A percentile compares a stretch with the other conserved stretches of the same genome.
Conservation (phyloP, 2,797 vertebrate genomes). For the Phrynocephalus vlangalii region DNA sequence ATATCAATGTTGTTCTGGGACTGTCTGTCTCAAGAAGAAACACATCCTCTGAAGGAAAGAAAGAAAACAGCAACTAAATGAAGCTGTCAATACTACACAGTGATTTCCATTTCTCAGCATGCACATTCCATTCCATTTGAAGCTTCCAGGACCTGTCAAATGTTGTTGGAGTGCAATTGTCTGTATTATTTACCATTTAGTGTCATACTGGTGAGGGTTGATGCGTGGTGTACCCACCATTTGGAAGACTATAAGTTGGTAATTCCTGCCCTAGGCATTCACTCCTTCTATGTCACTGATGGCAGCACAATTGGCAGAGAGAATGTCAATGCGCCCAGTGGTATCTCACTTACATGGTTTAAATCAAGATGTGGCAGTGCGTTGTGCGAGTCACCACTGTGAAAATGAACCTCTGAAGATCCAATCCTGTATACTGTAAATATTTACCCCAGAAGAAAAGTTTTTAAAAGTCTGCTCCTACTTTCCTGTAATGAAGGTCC, state of each 20-base stretch:
- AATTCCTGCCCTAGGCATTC: too few species aligned
- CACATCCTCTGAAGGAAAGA: slow-evolving; percentile 86
- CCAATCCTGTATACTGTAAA: background rate
- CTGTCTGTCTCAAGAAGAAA: slow-evolving; percentile 95
- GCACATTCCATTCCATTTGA: slow-evolving; percentile 3
- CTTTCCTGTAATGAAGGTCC: background rate
- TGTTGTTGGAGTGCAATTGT: too few species aligned
- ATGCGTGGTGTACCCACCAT: too few species aligned
- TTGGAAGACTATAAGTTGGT: too few species aligned
- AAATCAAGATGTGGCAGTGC: background rate
- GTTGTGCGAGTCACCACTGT: background rate
- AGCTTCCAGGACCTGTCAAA: background rate
- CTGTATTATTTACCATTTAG: too few species aligned
- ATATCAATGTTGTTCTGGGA: slow-evolving; percentile 90
- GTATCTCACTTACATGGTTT: background rate
- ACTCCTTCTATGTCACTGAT: too few species aligned
- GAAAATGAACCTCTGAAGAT: background rate
- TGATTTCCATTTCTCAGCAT: slow-evolving; percentile 23
- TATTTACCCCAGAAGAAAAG: background rate
- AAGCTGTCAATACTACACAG: background rate
- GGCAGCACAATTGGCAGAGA: background rate
- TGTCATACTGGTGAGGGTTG: too few species aligned
- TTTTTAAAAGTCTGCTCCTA: too few species aligned
- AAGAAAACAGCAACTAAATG: slow-evolving; percentile 36
- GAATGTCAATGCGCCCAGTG: background rate